A percentile compares a stretch with the other conserved stretches of the same genome.
Evolutionary conservation across 1,140 invertebrate species (phyloP).

Genomic region (Proctacanthus coquilletti): DNA sequence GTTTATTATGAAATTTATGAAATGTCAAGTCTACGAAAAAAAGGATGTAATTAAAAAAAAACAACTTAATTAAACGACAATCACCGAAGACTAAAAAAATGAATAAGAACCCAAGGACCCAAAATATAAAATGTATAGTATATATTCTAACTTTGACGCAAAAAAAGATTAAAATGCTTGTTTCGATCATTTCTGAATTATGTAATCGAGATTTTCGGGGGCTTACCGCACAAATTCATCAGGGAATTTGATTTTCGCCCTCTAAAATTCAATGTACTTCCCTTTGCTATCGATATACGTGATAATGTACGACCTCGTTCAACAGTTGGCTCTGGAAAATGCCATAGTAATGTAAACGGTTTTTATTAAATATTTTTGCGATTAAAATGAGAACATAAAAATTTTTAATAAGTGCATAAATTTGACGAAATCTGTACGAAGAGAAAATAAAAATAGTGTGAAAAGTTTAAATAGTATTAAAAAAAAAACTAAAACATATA

Average conservation of each 20-base stretch:
- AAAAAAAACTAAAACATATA: background rate
- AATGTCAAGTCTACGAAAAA: no score
- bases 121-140: no score
- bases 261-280: constrained; percentile 40
- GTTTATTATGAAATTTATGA: no score
- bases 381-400: background rate
- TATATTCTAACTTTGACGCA: no score
- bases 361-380: background rate
- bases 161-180: no score
- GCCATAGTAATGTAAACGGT: background rate
- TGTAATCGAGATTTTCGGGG: no score
- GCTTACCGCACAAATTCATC: constrained; percentile 85
- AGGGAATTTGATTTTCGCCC: constrained; percentile 81
- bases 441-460: background rate
- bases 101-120: no score
- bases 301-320: constrained; percentile 30
- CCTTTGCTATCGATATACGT: constrained; percentile 31
- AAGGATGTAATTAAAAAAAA: no score
- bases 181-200: no score
- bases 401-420: constrained; percentile 2
- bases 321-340: constrained; percentile 28
- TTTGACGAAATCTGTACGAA: background rate
- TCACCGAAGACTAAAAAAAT: no score
- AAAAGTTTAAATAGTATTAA: background rate
- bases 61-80: no score